Conservation (phyloP, 2,888 invertebrate species). For the Drosophila imparisetae region DNA sequence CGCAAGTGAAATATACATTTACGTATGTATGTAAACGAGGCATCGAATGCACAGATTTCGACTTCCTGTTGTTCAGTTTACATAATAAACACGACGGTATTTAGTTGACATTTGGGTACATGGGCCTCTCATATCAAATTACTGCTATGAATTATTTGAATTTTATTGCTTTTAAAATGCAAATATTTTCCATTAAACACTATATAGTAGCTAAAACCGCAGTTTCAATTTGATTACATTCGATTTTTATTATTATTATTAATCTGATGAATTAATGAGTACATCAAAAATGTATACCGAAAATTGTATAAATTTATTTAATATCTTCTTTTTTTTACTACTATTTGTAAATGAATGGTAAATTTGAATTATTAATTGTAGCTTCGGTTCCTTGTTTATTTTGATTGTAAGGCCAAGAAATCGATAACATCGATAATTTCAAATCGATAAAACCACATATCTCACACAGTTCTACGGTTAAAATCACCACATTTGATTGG, state of each 20-base stretch:
- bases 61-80: constrained; percentile 34
- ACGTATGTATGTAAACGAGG: background rate
- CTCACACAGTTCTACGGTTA: no score
- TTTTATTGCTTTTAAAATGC: constrained; percentile 61
- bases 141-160: constrained; percentile 47
- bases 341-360: no score
- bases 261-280: background rate
- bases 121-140: constrained; percentile 14
- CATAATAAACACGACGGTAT: constrained; percentile 66
- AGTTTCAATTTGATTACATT: background rate
- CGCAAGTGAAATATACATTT: constrained; percentile 19
- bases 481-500: no score
- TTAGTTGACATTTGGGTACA: constrained; percentile 39
- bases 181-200: constrained; percentile 48
- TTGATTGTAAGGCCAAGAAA: constrained; percentile 13
- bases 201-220: constrained; percentile 5
- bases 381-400: constrained; percentile 29
- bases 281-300: background rate
- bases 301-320: background rate
- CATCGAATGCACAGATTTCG: constrained; percentile 20
- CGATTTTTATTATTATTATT: background rate
- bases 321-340: background rate
- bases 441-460: no score
- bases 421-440: no score
- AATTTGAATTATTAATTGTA: constrained; percentile 18